Percentiles rank a stretch among this genome's conserved stretches.
Conservation (phyloP, 2,888 invertebrate species). For the Subacronicta megacephala region DNA sequence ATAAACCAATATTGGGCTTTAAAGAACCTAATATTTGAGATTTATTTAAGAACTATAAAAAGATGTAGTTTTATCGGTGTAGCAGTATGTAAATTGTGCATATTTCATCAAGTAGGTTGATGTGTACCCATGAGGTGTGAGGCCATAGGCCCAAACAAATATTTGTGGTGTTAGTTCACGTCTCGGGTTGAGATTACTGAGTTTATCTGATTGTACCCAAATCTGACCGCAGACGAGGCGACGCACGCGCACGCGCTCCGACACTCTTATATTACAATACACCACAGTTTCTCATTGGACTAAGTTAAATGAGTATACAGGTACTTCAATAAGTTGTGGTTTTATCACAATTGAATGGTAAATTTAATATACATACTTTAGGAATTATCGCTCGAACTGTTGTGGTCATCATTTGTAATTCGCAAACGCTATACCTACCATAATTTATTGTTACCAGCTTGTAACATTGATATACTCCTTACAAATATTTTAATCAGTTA, state of each 20-base stretch:
- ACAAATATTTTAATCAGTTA: background rate
- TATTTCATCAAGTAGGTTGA: conserved; percentile 49
- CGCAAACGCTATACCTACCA: no score
- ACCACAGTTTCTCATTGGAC: conserved; percentile 10
- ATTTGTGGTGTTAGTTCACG: conserved; percentile 77
- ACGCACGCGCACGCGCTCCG: conserved; percentile 47
- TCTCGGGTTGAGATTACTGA: conserved; percentile 76
- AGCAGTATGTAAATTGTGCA: conserved; percentile 44
- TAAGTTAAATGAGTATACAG: background rate
- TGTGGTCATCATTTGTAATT: no score
- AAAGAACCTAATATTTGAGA: background rate
- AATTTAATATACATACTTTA: background rate
- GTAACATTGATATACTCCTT: no score
- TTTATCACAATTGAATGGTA: background rate
- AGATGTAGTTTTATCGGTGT: conserved; percentile 35
- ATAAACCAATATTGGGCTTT: background rate
- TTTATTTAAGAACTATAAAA: conserved; percentile 6
- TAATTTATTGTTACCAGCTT: background rate
- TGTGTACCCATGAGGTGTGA: conserved; percentile 61
- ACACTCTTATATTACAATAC: conserved; percentile 52
- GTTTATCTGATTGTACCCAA: conserved; percentile 79
- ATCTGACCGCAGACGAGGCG: conserved; percentile 70
- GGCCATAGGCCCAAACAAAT: conserved; percentile 74
- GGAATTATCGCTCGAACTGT: background rate
- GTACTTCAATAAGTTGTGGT: no score